phyloP scores from a whole-genome alignment of 2,797 vertebrate genomes.

The Megalops cyprinoides region DNA sequence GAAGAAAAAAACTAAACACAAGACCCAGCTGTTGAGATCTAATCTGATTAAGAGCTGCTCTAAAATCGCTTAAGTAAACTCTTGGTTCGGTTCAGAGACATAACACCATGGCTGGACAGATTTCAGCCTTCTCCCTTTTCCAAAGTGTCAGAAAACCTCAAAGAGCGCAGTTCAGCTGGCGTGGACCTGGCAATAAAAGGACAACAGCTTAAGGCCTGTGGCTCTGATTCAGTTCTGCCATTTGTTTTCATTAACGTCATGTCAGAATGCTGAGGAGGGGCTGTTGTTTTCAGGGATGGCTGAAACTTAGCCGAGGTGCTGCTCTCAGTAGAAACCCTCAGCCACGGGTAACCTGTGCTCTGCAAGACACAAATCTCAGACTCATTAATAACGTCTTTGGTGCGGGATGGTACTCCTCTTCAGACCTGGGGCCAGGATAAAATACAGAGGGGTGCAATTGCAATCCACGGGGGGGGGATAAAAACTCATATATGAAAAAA shows the following conservation, averaged over 20 bases:
- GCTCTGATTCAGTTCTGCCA: neutral
- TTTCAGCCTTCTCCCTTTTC: neutral
- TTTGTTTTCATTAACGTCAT: slow-evolving; percentile 21
- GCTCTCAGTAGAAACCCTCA: neutral
- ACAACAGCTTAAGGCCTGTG: neutral
- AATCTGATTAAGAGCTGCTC: neutral
- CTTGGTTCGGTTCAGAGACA: neutral
- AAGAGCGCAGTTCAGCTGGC: neutral
- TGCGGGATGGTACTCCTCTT: too few relatives aligned
- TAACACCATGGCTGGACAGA: neutral
- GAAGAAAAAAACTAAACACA: neutral
- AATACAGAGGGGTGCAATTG: too few relatives aligned
- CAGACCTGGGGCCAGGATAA: too few relatives aligned
- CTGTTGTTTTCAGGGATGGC: neutral
- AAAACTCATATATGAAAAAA: too few relatives aligned
- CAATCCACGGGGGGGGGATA: too few relatives aligned
- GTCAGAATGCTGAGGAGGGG: neutral
- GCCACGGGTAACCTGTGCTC: neutral
- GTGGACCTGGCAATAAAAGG: slow-evolving; percentile 10
- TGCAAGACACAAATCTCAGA: neutral
- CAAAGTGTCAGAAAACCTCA: neutral
- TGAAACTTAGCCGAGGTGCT: neutral
- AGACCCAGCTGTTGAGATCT: neutral
- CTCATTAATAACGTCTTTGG: neutral
- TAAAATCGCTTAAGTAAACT: neutral